Base-by-base conservation (phyloP, 2,888 invertebrate genomes). In the Melanchra persicariae region DNA sequence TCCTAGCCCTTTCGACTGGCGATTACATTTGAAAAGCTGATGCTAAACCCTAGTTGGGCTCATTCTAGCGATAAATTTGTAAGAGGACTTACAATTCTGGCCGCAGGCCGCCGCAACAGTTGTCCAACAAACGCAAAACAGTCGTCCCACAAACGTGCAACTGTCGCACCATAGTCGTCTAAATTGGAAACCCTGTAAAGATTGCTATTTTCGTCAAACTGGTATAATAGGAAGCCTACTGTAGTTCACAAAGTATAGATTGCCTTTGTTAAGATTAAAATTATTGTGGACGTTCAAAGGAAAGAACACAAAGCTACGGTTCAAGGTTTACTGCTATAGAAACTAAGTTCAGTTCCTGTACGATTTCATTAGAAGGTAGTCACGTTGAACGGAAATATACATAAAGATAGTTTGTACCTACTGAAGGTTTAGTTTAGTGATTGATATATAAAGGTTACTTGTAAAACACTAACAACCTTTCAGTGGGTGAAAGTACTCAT, bases 191-290 rank as follows among this genome's bases (percentile, higher is more conserved):
- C 77, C 77, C 74, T 69, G 76, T 81, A 87, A 88, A 86, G 76
- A 66, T 79, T 77, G 77, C 55, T 80, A 81, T 87, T 87, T 86
- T 83, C 79, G 49, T 70, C 69, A 73, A 83, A 78, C 79, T 37
- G 37, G 75, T 70, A 87, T 86, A 90, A 91, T 88, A 74, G 78
- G 91, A 92, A 92, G 81, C 88, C 92, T 74, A 83, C 76, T 85
- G 85, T 81, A 83, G 82, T 83, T 84, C 74, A 84, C 82, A 84
- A n/a, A 87, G 89, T 88, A 85, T 72, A 82, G 74, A 85, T 85
- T 80, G 86, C 87, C 87, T 91, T 89, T 88, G 87, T 88, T 87
- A 83, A 79, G 75, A n/a, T n/a, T n/a, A n/a, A n/a, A 77, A 87
- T 88, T 83, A 81, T 85, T 85, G 81, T 84, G 58, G 69, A 81